phyloP scores from a whole-genome alignment of 2,797 vertebrate genomes.

The Percopsis omiscomaycus region DNA sequence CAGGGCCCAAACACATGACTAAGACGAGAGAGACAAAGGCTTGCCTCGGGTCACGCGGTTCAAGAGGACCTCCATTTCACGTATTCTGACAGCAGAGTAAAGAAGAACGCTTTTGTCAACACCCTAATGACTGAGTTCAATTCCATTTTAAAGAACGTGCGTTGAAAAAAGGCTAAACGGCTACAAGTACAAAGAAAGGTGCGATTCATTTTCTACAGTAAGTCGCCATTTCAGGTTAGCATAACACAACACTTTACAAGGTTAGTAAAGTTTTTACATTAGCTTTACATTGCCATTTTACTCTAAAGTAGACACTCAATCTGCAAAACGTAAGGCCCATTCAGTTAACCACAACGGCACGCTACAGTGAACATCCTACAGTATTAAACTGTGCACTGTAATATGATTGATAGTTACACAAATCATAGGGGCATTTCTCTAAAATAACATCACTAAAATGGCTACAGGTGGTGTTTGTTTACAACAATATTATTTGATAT shows the following conservation, averaged over 20 bases:
- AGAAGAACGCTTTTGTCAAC: neutral
- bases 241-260: too few species aligned
- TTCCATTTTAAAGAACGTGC: too few species aligned
- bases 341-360: neutral
- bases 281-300: neutral
- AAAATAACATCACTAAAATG: slow-evolving; percentile 1
- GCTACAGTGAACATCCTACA: neutral
- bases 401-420: neutral
- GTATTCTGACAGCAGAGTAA: neutral
- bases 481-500: slow-evolving; percentile 1
- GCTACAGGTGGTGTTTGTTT: neutral
- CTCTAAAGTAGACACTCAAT: too few species aligned
- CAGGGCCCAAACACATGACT: neutral
- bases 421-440: neutral
- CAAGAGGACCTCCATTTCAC: neutral
- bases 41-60: neutral
- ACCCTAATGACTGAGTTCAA: neutral
- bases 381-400: neutral
- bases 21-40: neutral
- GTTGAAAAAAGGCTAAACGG: too few species aligned
- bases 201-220: too few species aligned
- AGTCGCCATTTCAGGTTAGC: too few species aligned
- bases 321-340: too few species aligned
- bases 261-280: too few species aligned
- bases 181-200: too few species aligned